Percentiles rank a stretch among this genome's conserved stretches.
Conservation (phyloP, 2,888 invertebrate species). For the Hesperia comma region DNA sequence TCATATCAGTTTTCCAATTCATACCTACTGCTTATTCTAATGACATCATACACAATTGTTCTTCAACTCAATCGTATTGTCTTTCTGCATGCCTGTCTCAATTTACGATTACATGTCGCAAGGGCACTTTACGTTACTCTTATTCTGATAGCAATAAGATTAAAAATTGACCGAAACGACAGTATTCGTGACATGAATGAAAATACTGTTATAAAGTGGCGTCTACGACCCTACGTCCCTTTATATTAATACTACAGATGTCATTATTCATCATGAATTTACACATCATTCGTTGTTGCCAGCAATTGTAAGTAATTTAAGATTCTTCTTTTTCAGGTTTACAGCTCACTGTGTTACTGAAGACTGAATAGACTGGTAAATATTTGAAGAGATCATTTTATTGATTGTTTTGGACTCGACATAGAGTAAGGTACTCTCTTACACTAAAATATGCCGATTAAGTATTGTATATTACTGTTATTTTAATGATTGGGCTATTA, state of each 20-base stretch:
- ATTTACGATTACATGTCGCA: not conserved
- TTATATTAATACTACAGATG: conserved; percentile 18
- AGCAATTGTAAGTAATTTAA: conserved; percentile 17
- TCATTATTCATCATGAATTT: not conserved
- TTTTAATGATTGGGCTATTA: too few relatives aligned
- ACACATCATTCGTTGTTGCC: conserved; percentile 9
- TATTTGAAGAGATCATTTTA: too few relatives aligned
- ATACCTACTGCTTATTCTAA: not conserved
- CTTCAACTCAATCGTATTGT: conserved; percentile 9
- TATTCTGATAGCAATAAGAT: not conserved
- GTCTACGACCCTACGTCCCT: conserved; percentile 14
- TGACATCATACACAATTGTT: not conserved
- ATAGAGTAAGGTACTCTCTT: too few relatives aligned
- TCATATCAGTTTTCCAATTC: not conserved
- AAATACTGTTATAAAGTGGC: conserved; percentile 1
- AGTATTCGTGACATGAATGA: not conserved
- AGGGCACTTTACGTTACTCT: not conserved
- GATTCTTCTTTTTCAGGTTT: conserved; percentile 5
- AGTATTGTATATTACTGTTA: too few relatives aligned
- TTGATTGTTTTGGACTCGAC: too few relatives aligned
- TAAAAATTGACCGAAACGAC: not conserved
- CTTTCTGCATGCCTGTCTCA: conserved; percentile 12
- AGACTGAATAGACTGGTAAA: too few relatives aligned
- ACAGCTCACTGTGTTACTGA: too few relatives aligned
- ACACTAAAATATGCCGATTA: too few relatives aligned